phyloP scores from a whole-genome alignment of 2,797 vertebrate species.

The Lagocephalus sceleratus region DNA sequence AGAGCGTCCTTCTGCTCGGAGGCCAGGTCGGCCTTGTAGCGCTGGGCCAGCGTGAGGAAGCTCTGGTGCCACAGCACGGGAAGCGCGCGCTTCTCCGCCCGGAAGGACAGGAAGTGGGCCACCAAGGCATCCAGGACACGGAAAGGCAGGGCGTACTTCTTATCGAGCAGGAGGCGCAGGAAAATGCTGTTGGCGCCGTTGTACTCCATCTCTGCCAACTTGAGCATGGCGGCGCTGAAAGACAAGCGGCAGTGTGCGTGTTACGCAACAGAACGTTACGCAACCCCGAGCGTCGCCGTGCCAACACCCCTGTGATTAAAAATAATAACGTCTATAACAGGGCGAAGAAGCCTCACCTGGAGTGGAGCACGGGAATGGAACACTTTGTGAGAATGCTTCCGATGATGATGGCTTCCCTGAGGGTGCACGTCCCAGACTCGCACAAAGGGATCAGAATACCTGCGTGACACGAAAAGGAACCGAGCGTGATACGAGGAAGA shows the following conservation, averaged over 20 bases:
- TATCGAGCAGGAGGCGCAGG: slow-evolving; percentile 92
- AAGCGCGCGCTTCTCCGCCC: slow-evolving; percentile 81
- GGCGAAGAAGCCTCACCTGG: slow-evolving; percentile 84
- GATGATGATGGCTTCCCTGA: slow-evolving; percentile 93
- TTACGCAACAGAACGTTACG: slow-evolving; percentile 30
- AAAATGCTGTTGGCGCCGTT: slow-evolving; percentile 98
- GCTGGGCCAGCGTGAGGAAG: slow-evolving; percentile 89
- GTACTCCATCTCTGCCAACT: slow-evolving; percentile 95
- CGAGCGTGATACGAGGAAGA: not conserved
- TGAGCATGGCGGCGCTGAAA: slow-evolving; percentile 91
- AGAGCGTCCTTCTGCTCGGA: slow-evolving; percentile 89
- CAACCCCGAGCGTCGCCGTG: slow-evolving; percentile 13
- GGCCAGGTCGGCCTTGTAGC: slow-evolving; percentile 93
- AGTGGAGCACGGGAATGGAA: slow-evolving; percentile 94
- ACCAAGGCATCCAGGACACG: slow-evolving; percentile 93
- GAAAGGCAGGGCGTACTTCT: slow-evolving; percentile 97
- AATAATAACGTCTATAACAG: too few species aligned
- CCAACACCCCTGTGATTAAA: not conserved
- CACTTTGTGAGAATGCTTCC: slow-evolving; percentile 95
- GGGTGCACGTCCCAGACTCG: slow-evolving; percentile 92
- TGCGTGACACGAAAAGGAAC: slow-evolving; percentile 45
- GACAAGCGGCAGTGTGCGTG: slow-evolving; percentile 1
- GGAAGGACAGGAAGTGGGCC: slow-evolving; percentile 94
- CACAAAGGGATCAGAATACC: slow-evolving; percentile 94
- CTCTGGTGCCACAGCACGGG: slow-evolving; percentile 98